Base-by-base conservation (phyloP, 2,888 invertebrate species). In the Lepidocyrtinus sp. region DNA sequence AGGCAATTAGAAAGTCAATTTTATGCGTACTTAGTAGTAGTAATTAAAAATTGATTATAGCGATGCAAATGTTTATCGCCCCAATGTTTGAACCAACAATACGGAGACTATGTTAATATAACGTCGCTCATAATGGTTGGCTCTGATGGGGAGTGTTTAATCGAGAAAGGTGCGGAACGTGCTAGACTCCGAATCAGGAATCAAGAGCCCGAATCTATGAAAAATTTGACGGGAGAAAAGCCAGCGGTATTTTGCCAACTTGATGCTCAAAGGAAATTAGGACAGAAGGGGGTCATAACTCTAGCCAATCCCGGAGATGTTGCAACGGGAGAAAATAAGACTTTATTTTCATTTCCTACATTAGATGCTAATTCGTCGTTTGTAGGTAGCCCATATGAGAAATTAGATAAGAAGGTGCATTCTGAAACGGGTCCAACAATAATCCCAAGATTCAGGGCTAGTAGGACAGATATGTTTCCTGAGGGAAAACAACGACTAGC, bases 11-110 rank as follows among this genome's bases (percentile, higher is more conserved):
- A n/a, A n/a, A n/a, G n/a, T n/a, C n/a, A n/a, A n/a, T n/a, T n/a
- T n/a, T n/a, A n/a, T n/a, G n/a, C n/a, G n/a, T n/a, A n/a, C n/a
- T n/a, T n/a, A n/a, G n/a, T n/a, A n/a, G n/a, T n/a, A n/a, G n/a
- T n/a, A n/a, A n/a, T n/a, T n/a, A n/a, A n/a, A n/a, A n/a, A n/a
- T n/a, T n/a, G n/a, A n/a, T n/a, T n/a, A n/a, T n/a, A 0, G 75
- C 81, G 0, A n/a, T 81, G 5, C 81, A 81, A 55, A 75, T 81
- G 75, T 81, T 81, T 19, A 62, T 67, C 3, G 75, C 75, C 0
- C 81, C 81, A 2, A n/a, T 27, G 17, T 81, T 50, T 15, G 71
- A 81, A 24, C 3, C 2, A 25, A 50, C 25, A n/a, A 9, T 36
- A 71, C 15, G 19, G 36, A 1, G 26, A 15, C 1, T 75, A 75